These are phyloP conservation scores for Karalla daura DNA, from an alignment of 2,797 vertebrate species.

Conservation along the genomic window DNA sequence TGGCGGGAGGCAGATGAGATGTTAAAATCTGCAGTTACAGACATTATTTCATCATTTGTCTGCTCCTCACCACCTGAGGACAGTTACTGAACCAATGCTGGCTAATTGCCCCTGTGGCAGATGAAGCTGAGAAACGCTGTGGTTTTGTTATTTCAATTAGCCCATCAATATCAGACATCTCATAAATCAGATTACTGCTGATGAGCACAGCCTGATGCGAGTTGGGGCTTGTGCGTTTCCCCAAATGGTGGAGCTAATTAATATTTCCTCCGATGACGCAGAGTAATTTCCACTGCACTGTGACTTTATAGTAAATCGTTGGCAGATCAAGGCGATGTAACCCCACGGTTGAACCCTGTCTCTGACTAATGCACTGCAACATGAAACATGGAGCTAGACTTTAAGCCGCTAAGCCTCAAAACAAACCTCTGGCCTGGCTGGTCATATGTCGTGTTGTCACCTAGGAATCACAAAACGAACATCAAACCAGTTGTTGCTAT, in stretches of 20 bases:
- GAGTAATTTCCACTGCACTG: not conserved
- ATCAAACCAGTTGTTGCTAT: not conserved
- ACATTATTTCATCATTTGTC: no score
- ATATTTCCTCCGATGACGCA: not conserved
- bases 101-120: not conserved
- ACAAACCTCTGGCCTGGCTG: not conserved
- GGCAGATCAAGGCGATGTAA: not conserved
- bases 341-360: not conserved
- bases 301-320: not conserved
- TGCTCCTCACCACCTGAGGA: no score
- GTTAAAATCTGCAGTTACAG: no score
- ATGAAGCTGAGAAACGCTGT: not conserved
- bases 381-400: not conserved
- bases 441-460: not conserved
- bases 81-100: not conserved
- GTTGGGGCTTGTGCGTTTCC: not conserved
- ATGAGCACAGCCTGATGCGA: not conserved
- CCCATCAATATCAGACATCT: not conserved
- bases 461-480: not conserved
- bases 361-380: slow-evolving; percentile 5
- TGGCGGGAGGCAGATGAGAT: no score
- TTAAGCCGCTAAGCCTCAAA: slow-evolving; percentile 13
- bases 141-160: not conserved
- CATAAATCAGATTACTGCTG: not conserved
- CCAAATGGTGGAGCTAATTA: not conserved